Base-by-base conservation (phyloP, 2,113 vertebrate genomes). In the Anhinga rufa region DNA sequence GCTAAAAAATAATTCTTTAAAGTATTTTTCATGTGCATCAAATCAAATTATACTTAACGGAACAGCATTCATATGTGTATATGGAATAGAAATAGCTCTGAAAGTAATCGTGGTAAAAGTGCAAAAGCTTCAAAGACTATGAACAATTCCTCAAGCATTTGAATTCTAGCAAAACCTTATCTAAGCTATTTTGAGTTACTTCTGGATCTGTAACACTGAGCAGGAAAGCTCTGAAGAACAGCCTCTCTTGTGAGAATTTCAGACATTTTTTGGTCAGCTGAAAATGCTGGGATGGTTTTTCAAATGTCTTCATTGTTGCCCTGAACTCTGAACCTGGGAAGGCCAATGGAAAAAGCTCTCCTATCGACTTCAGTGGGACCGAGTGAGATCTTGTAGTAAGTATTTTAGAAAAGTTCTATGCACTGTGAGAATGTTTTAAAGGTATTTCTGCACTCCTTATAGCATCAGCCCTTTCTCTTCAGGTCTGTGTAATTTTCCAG, bases 21-120 rank as follows among this genome's bases (percentile, higher is more conserved):
- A 92, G 46, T 75, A n/a, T 86, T 86, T 88, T 95, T 91, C 62
- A 77, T 69, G 31, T 91, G 72, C 61, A 86, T 90, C 40, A 91
- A 72, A 94, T 88, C 38, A 93, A 86, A 88, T 75, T n/a, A 68
- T 79, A 61, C 61, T 88, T 64, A 88, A 84, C n/a, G 62, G 58
- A 94, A 92, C 32, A 72, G 19, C 40, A 91, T 86, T 95, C 82
- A 77, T 83, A 81, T 86, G 52, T 71, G 52, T 84, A 49, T 55
- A 54, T 19, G 48, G 38, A 93, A 58, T 40, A 92, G 61, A 88
- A 92, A 94, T 42, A 79, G n/a, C 12, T 88, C 60, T 88, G 64
- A 36, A 91, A 75, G 15, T 78, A 79, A 64, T 68, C 61, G 48
- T 55, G n/a, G 19, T 81, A 84, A 77, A 92, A 84, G 36, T 61